phyloP scores from a whole-genome alignment of 1,140 invertebrate species.

The Cydia splendana region DNA sequence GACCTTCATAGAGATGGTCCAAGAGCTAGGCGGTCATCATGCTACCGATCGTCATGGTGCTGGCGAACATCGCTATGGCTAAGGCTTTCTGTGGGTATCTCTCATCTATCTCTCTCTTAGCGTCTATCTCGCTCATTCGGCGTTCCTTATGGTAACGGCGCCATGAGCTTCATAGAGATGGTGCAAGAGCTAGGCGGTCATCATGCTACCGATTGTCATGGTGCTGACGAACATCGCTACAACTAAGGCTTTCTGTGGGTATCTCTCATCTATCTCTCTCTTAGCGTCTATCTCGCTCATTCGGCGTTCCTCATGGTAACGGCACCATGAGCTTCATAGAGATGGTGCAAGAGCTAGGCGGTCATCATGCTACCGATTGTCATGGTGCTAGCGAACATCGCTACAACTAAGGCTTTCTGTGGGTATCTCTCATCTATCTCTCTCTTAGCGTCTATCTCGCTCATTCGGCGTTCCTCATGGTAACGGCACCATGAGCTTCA shows the following conservation, averaged over 20 bases:
- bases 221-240: constrained; percentile 93
- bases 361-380: constrained; percentile 87
- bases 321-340: constrained; percentile 79
- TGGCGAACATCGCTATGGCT: constrained; percentile 90
- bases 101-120: too few relatives aligned
- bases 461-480: constrained; percentile 82
- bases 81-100: constrained; percentile 88
- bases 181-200: constrained; percentile 82
- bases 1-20: constrained; percentile 83
- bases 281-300: constrained; percentile 75
- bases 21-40: constrained; percentile 82
- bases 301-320: constrained; percentile 81
- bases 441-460: constrained; percentile 53
- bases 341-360: constrained; percentile 80
- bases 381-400: constrained; percentile 91
- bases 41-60: too few relatives aligned
- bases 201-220: constrained; percentile 89
- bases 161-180: constrained; percentile 83
- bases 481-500: constrained; percentile 82
- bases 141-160: constrained; percentile 81
- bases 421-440: constrained; percentile 54
- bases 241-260: constrained; percentile 90
- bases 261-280: too few relatives aligned
- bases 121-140: constrained; percentile 81
- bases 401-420: constrained; percentile 93